These are phyloP conservation scores for Limnothrissa miodon DNA, from an alignment of 2,113 vertebrate genomes.

Conservation along the genomic window DNA sequence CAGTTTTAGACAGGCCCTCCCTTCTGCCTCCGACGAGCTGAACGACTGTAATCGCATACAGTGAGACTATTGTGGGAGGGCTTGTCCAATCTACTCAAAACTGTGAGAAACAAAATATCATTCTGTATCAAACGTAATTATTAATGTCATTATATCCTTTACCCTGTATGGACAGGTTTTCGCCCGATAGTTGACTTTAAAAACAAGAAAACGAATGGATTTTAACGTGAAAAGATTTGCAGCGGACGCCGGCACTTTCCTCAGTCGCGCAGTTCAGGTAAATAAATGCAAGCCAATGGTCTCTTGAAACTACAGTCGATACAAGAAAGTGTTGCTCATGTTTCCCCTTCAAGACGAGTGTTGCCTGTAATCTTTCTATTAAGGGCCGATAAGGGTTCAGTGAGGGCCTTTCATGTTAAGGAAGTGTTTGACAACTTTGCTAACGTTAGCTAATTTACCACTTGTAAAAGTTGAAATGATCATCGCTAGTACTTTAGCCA, in stretches of 20 bases:
- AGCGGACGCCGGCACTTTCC: slow-evolving; percentile 91
- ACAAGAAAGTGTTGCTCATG: not conserved
- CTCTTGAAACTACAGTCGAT: not conserved
- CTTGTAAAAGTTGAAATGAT: not conserved
- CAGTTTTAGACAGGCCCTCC: not conserved
- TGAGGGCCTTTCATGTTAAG: not conserved
- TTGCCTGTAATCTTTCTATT: not conserved
- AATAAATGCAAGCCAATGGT: slow-evolving; percentile 44
- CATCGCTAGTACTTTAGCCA: not conserved
- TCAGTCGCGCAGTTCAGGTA: slow-evolving; percentile 94
- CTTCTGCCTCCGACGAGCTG: not conserved
- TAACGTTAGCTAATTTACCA: not conserved
- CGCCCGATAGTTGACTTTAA: slow-evolving; percentile 3
- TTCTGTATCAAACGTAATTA: not conserved
- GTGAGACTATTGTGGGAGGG: not conserved
- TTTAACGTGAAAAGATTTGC: slow-evolving; percentile 94
- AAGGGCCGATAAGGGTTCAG: not conserved
- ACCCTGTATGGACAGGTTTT: not conserved
- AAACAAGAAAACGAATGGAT: slow-evolving; percentile 76
- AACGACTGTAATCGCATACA: slow-evolving; percentile 14
- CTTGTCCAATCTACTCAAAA: not conserved
- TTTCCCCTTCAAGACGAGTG: not conserved
- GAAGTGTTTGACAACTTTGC: not conserved
- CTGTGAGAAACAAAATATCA: not conserved
- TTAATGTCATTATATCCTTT: not conserved